Conservation (phyloP, 2,113 vertebrate species). For the Hippolais icterina region DNA sequence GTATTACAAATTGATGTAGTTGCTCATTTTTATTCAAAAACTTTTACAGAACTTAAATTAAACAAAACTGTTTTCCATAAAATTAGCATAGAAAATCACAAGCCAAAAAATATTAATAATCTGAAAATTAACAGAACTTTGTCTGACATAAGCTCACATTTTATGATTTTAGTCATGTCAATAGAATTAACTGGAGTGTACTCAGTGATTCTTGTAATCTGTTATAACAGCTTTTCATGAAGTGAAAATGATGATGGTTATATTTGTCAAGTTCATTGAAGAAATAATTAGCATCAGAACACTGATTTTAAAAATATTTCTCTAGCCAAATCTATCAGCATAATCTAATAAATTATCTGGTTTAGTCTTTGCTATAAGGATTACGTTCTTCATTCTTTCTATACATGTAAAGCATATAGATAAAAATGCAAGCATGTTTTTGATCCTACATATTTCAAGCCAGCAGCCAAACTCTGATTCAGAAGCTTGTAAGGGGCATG, state of each 20-base stretch:
- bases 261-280: not conserved
- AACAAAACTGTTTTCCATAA: not conserved
- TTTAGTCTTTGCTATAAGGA: not conserved
- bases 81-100: not conserved
- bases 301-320: not conserved
- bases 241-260: not conserved
- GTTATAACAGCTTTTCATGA: not conserved
- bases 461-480: no score
- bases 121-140: not conserved
- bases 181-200: not conserved
- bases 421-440: not conserved
- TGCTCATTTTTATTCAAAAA: not conserved
- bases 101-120: not conserved
- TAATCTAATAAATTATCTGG: not conserved
- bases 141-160: not conserved
- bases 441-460: not conserved
- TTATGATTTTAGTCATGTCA: not conserved
- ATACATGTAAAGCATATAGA: not conserved
- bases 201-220: not conserved
- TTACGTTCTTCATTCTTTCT: not conserved
- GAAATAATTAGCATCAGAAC: not conserved
- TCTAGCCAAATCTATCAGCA: not conserved
- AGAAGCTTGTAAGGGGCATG: no score
- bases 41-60: not conserved
- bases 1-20: not conserved